Percentiles rank a stretch among this genome's conserved stretches.
phyloP scores from a whole-genome alignment of 2,113 vertebrate species.

The Agapornis roseicollis region DNA sequence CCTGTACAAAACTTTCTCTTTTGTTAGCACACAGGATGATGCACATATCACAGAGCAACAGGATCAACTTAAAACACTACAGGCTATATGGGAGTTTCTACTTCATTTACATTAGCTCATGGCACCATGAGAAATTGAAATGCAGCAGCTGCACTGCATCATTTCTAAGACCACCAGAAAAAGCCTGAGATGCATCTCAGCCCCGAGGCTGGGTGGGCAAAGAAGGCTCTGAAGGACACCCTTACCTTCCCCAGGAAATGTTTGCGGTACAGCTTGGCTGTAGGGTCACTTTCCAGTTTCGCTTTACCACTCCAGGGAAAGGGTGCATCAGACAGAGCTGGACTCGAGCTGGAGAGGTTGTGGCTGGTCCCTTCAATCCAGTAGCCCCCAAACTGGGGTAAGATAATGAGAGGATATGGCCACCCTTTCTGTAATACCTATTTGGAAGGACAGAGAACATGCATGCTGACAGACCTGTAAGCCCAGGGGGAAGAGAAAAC shows the following conservation, averaged over 20 bases:
- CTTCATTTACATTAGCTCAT: not conserved
- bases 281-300: conserved; percentile 85
- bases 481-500: not conserved
- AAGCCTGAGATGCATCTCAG: not conserved
- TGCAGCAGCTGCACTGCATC: not conserved
- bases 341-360: conserved; percentile 69
- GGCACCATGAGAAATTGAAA: not conserved
- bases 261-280: conserved; percentile 83
- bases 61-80: not conserved
- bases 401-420: conserved; percentile 83
- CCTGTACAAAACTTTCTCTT: not conserved
- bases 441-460: not conserved
- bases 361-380: conserved; percentile 85
- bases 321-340: conserved; percentile 64
- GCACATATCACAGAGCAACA: not conserved
- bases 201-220: not conserved
- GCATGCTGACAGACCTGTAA: not conserved
- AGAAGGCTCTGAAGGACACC: not conserved
- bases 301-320: conserved; percentile 73
- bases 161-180: not conserved
- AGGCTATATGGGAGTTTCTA: rapidly evolving
- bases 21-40: not conserved
- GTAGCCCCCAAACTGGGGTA: conserved; percentile 85
- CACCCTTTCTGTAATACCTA: conserved; percentile 79
- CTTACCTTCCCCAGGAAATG: conserved; percentile 85